These are phyloP conservation scores for Atherinosoma microstoma DNA, from an alignment of 2,797 vertebrate species.

Conservation along the genomic window DNA sequence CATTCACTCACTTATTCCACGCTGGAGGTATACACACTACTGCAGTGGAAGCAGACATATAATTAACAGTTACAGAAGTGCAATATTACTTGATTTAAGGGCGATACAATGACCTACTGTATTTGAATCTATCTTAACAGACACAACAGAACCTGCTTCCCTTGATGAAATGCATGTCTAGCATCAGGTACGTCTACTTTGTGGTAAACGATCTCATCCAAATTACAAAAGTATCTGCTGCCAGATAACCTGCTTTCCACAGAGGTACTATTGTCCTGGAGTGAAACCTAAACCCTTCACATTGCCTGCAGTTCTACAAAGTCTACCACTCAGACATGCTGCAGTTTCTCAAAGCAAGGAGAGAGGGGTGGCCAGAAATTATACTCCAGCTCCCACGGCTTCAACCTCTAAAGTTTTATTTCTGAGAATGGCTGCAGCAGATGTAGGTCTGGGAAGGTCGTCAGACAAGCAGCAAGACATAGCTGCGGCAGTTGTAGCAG, in stretches of 20 bases:
- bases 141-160: conserved; percentile 52
- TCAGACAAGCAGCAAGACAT: conserved; percentile 53
- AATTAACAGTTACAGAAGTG: conserved; percentile 32
- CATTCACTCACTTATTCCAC: conserved; percentile 58
- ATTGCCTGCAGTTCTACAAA: conserved; percentile 53
- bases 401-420: conserved; percentile 48
- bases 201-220: conserved; percentile 33
- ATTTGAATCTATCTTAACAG: conserved; percentile 6
- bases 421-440: conserved; percentile 76
- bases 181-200: conserved; percentile 45
- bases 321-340: conserved; percentile 63
- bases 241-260: conserved; percentile 68
- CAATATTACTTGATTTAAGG: neutral
- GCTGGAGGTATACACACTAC: conserved; percentile 54
- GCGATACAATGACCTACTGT: conserved; percentile 46
- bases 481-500: conserved; percentile 45
- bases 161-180: conserved; percentile 52
- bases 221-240: conserved; percentile 57
- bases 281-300: conserved; percentile 72
- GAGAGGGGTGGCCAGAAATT: conserved; percentile 24
- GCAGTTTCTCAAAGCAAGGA: conserved; percentile 72
- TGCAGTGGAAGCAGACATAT: conserved; percentile 22
- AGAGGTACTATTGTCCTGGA: conserved; percentile 76
- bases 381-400: conserved; percentile 53
- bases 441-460: conserved; percentile 79